These are phyloP conservation scores for Pocillopora meandrina DNA, from an alignment of 92 coral and sea anemone species.

Conservation along the genomic window DNA sequence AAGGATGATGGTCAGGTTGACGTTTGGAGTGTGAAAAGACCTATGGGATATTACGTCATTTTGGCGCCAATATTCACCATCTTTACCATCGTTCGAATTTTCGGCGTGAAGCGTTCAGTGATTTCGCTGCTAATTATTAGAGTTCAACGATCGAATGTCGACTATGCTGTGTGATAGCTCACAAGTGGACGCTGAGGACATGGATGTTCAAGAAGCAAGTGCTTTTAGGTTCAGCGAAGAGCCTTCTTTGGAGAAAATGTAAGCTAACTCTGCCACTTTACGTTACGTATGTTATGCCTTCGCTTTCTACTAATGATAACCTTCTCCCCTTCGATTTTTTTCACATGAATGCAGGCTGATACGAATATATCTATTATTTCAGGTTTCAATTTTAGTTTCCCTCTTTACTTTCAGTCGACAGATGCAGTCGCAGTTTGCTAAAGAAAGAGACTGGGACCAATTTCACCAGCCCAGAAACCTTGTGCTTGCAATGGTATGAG, in stretches of 20 bases:
- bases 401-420: constrained; percentile 67
- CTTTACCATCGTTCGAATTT: neutral
- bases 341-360: no score
- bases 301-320: neutral
- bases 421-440: constrained; percentile 80
- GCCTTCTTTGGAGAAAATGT: constrained; percentile 87
- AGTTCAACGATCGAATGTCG: constrained; percentile 8
- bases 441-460: constrained; percentile 94
- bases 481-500: constrained; percentile 80
- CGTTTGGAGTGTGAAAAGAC: constrained; percentile 18
- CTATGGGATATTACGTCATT: constrained; percentile 60
- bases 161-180: constrained; percentile 47
- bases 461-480: constrained; percentile 91
- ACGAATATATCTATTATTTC: neutral
- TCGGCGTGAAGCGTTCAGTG: neutral
- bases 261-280: neutral
- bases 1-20: neutral
- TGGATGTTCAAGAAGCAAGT: constrained; percentile 46
- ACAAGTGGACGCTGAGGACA: constrained; percentile 7
- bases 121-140: neutral
- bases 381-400: neutral
- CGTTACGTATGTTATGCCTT: neutral
- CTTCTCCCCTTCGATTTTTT: neutral
- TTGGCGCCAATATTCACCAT: constrained; percentile 54
- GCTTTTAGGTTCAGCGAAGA: constrained; percentile 70